Evolutionary conservation across 2,797 vertebrate species (phyloP).

Genomic region (Pipistrellus pipistrellus): DNA sequence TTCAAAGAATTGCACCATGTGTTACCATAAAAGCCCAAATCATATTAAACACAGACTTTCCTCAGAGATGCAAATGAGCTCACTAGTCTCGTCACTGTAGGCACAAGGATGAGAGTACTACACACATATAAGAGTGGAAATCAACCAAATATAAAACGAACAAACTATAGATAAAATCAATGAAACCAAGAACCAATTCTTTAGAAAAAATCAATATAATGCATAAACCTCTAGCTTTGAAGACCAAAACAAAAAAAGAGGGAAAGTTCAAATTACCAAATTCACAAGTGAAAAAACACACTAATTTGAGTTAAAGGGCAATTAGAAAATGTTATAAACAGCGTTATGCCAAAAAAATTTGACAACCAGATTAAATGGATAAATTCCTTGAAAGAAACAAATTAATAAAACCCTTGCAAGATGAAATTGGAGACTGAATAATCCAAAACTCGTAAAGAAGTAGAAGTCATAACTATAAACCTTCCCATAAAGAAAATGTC

Average conservation of each 20-base stretch:
- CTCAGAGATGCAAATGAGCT: conserved; percentile 7
- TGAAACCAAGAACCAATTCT: conserved; percentile 21
- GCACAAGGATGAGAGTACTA: not conserved
- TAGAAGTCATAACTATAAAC: not conserved
- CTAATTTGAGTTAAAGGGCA: not conserved
- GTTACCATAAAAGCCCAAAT: not conserved
- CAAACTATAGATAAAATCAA: not conserved
- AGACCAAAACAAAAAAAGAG: not conserved
- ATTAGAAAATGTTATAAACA: conserved; percentile 32
- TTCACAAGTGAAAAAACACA: not conserved
- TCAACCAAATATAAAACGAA: not conserved
- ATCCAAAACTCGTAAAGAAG: not conserved
- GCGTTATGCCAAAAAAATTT: not conserved
- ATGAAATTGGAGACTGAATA: conserved; percentile 9
- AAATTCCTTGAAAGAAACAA: conserved; percentile 51
- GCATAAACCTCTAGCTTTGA: not conserved
- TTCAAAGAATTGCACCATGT: not conserved
- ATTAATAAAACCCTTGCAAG: conserved; percentile 4
- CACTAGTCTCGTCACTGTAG: not conserved
- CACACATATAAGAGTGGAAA: not conserved
- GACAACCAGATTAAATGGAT: conserved; percentile 24
- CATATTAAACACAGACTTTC: not conserved
- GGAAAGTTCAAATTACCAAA: not conserved
- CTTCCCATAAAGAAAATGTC: conserved; percentile 21
- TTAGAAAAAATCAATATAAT: conserved; percentile 40